These are phyloP conservation scores for Gopherus flavomarginatus DNA, from an alignment of 2,113 vertebrate genomes.

Conservation along the genomic window DNA sequence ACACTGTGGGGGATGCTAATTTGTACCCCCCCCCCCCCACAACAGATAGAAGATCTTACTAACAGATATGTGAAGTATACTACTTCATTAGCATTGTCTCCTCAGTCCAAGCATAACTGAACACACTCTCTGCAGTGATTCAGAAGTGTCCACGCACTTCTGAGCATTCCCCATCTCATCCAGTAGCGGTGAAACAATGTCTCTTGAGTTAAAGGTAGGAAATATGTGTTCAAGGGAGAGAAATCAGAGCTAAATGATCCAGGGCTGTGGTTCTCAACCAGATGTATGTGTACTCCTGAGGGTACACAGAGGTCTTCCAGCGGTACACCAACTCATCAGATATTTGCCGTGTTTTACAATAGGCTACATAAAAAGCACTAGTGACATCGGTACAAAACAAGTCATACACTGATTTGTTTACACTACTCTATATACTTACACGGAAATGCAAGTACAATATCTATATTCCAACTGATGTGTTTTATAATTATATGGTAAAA, in stretches of 20 bases:
- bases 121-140: accelerated
- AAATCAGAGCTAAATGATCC: background rate
- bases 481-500: too few relatives aligned
- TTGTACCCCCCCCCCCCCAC: accelerated
- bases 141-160: accelerated
- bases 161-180: background rate
- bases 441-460: too few relatives aligned
- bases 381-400: too few relatives aligned
- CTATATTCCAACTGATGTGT: too few relatives aligned
- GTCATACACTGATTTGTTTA: too few relatives aligned
- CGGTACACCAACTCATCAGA: too few relatives aligned
- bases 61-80: accelerated
- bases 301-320: too few relatives aligned
- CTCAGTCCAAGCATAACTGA: accelerated
- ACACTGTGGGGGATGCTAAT: accelerated
- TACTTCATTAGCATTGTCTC: background rate
- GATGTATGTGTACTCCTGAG: too few relatives aligned
- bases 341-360: too few relatives aligned
- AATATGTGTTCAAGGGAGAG: accelerated
- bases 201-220: background rate
- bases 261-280: too few relatives aligned
- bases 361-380: too few relatives aligned
- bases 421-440: too few relatives aligned
- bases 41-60: accelerated
- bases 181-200: background rate